Percentiles rank a stretch among this genome's conserved stretches.
phyloP scores from a whole-genome alignment of 2,797 vertebrate species.

The Moxostoma hubbsi region DNA sequence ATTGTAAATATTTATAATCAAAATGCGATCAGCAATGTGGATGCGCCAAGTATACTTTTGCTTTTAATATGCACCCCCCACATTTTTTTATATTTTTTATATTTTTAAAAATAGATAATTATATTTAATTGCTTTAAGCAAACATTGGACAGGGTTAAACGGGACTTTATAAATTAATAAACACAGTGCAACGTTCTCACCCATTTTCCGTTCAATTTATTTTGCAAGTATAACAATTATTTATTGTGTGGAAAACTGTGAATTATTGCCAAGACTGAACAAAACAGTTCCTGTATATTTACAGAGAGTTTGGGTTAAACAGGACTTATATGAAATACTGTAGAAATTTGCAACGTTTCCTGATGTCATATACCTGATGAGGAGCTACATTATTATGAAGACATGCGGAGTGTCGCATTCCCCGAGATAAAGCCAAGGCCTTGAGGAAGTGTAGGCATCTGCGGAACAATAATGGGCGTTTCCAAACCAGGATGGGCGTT shows the following conservation, averaged over 20 bases:
- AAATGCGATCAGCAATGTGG: too few relatives aligned
- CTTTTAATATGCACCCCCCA: too few relatives aligned
- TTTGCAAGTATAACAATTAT: constrained; percentile 56
- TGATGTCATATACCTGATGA: constrained; percentile 47
- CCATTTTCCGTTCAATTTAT: constrained; percentile 43
- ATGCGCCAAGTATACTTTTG: too few relatives aligned
- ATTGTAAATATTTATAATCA: too few relatives aligned
- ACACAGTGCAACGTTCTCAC: too few relatives aligned
- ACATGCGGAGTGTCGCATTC: constrained; percentile 48
- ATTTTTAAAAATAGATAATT: too few relatives aligned
- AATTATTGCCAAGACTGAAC: constrained; percentile 58
- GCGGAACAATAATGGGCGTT: too few relatives aligned
- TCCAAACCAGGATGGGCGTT: too few relatives aligned
- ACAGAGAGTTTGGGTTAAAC: constrained; percentile 37
- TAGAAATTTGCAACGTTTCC: constrained; percentile 37
- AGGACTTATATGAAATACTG: constrained; percentile 22
- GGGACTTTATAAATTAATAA: too few relatives aligned
- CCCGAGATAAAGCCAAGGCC: constrained; percentile 37
- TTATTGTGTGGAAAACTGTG: constrained; percentile 49
- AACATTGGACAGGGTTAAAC: too few relatives aligned
- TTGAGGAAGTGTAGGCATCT: not conserved
- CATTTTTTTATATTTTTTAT: too few relatives aligned
- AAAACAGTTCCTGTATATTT: constrained; percentile 45
- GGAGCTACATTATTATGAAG: constrained; percentile 51
- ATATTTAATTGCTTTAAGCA: too few relatives aligned